Base-by-base conservation (phyloP, 2,113 vertebrate genomes). In the Cyphomyrus plagiostoma region DNA sequence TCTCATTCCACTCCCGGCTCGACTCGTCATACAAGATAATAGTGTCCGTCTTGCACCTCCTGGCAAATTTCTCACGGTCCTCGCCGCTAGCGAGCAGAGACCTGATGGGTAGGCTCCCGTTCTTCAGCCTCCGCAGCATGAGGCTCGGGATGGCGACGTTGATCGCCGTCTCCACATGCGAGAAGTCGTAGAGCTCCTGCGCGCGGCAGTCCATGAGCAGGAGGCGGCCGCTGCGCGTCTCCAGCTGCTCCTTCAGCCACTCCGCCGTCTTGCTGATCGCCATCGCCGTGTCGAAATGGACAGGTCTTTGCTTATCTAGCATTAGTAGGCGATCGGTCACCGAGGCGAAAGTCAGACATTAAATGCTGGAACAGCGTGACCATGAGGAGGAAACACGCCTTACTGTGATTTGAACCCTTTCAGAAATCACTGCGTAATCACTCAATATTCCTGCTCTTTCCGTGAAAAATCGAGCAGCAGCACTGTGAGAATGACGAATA, bases 131-230 rank as follows among this genome's bases (percentile, higher is more conserved):
- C 90, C 98, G 95, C 87, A 99, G 96, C 98, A 99, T 98, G 92
- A 99, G 96, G 89, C 97, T 98, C 56, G 98, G 98, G 90, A 99
- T 97, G 91, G 97, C 97, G 94, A 99, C 96, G 93, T 97, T 98
- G 92, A 99, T 98, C 95, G 98, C 98, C 90, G 96, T 96, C 93
- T 98, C 97, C 91, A 99, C 96, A 95, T 99, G 98, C 92, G 97
- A 98, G 89, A 98, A 98, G 91, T 99, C 97, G 89, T 98, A 99
- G 9, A 98, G 95, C 93, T 99, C 98, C 90, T 97, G 98, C 5
- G 98, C 94, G 89, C 98, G 97, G 91, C 98, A 99, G 98, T 99
- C 98, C 97, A 99, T 97, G 94, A 99, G 94, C 90, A 99, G 96
- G 94, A 98, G 95, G 87, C 97, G 95, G 89, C 97, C 95, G 92